A percentile compares a stretch with the other conserved stretches of the same genome.
These are phyloP conservation scores for Phoxinus phoxinus DNA, from an alignment of 2,113 vertebrate species.

Conservation along the genomic window DNA sequence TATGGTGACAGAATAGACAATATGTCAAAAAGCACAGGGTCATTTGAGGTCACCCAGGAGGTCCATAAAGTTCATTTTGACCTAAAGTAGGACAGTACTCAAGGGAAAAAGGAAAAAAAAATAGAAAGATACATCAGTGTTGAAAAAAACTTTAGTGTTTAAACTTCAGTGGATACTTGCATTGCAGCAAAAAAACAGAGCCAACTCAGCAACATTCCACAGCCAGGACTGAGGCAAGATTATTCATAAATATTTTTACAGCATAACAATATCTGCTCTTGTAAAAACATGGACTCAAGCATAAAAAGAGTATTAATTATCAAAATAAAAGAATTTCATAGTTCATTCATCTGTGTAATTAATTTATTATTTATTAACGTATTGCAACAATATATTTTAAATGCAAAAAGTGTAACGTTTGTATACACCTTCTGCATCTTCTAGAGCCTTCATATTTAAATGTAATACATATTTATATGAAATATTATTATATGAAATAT, in stretches of 20 bases:
- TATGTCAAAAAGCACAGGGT: conserved; percentile 13
- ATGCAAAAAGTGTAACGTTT: not conserved
- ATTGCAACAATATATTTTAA: not conserved
- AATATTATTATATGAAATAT: not conserved
- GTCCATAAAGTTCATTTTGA: not conserved
- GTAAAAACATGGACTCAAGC: not conserved
- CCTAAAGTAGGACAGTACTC: conserved; percentile 17
- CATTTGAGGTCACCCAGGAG: not conserved
- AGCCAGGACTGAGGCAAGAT: conserved; percentile 61
- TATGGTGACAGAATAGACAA: conserved; percentile 14
- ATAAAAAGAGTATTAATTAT: not conserved
- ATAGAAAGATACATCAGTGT: conserved; percentile 53
- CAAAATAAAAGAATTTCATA: not conserved
- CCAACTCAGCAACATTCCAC: conserved; percentile 66
- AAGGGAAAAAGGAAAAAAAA: not conserved
- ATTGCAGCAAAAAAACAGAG: conserved; percentile 62
- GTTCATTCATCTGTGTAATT: not conserved
- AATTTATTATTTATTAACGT: not conserved
- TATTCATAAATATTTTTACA: conserved; percentile 63
- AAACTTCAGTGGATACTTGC: conserved; percentile 62
- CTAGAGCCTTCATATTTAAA: not conserved
- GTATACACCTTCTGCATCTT: not conserved
- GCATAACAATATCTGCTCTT: conserved; percentile 56
- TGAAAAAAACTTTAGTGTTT: conserved; percentile 56
- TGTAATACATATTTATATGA: not conserved